phyloP scores from a whole-genome alignment of 2,113 vertebrate genomes.

The Anoura caudifer region DNA sequence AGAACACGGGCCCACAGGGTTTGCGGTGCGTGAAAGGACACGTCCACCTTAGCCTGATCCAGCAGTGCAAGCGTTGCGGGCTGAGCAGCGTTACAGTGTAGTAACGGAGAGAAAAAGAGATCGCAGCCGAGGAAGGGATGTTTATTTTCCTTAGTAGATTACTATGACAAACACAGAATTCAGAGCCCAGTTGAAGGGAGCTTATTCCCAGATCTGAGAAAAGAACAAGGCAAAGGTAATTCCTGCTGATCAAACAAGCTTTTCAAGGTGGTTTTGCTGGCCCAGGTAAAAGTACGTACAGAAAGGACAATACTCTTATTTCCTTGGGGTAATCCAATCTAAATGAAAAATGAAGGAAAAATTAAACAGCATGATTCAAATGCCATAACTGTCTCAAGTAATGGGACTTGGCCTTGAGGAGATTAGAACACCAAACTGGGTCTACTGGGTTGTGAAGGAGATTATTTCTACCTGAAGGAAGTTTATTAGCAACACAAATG shows the following conservation, averaged over 20 bases:
- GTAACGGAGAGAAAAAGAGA: not conserved
- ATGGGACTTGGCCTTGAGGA: not conserved
- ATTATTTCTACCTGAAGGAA: not conserved
- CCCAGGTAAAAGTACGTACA: not conserved
- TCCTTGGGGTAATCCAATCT: not conserved
- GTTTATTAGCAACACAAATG: not conserved
- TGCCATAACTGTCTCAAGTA: not conserved
- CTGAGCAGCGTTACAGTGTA: not conserved
- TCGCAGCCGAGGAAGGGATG: not conserved
- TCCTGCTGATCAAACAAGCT: not conserved
- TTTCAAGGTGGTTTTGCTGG: not conserved
- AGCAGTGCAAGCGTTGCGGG: not conserved
- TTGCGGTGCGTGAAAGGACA: not conserved
- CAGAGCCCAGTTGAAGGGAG: not conserved
- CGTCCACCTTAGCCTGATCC: not conserved
- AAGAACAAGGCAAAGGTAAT: slow-evolving; percentile 15
- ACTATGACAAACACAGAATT: slow-evolving; percentile 19
- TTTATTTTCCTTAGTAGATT: not conserved
- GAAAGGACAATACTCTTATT: not conserved
- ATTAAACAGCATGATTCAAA: not conserved
- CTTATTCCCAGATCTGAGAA: not conserved
- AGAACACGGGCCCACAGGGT: not conserved
- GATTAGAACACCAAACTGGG: not conserved
- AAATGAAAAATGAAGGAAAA: slow-evolving; percentile 25
- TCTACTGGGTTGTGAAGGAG: not conserved